These are phyloP conservation scores for Glossosoma conforme DNA, from an alignment of 1,140 invertebrate genomes.

Conservation along the genomic window DNA sequence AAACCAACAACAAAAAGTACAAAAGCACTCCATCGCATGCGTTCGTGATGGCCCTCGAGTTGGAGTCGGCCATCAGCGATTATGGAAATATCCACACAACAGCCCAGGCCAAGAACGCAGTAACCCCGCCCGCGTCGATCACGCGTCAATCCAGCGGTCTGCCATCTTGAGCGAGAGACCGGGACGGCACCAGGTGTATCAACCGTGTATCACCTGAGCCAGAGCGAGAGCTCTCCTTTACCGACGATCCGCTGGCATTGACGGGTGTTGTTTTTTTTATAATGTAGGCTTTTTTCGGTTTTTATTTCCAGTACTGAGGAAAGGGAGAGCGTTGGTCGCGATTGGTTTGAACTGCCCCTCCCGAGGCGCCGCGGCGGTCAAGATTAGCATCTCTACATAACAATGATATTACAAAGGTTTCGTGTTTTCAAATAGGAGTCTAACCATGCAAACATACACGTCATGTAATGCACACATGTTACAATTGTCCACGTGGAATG, in stretches of 20 bases:
- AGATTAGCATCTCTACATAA: conserved; percentile 7
- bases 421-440: too few relatives aligned
- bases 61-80: conserved; percentile 17
- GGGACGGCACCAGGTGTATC: too few relatives aligned
- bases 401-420: too few relatives aligned
- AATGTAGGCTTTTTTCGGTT: too few relatives aligned
- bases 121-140: conserved; percentile 12
- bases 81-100: conserved; percentile 21
- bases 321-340: conserved; percentile 20
- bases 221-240: too few relatives aligned
- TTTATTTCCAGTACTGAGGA: conserved; percentile 15
- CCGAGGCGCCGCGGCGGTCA: conserved; percentile 1
- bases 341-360: conserved; percentile 11
- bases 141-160: conserved; percentile 21
- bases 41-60: too few relatives aligned
- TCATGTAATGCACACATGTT: too few relatives aligned
- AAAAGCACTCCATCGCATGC: too few relatives aligned
- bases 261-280: not conserved
- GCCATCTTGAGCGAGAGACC: conserved; percentile 23
- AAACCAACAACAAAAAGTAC: too few relatives aligned
- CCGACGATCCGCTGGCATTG: not conserved
- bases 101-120: conserved; percentile 7
- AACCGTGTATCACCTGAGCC: too few relatives aligned
- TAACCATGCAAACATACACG: too few relatives aligned
- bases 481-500: too few relatives aligned